Percentiles rank a stretch among this genome's conserved stretches.
These are phyloP conservation scores for Dryoscopus gambensis DNA, from an alignment of 2,113 vertebrate genomes.

Conservation along the genomic window DNA sequence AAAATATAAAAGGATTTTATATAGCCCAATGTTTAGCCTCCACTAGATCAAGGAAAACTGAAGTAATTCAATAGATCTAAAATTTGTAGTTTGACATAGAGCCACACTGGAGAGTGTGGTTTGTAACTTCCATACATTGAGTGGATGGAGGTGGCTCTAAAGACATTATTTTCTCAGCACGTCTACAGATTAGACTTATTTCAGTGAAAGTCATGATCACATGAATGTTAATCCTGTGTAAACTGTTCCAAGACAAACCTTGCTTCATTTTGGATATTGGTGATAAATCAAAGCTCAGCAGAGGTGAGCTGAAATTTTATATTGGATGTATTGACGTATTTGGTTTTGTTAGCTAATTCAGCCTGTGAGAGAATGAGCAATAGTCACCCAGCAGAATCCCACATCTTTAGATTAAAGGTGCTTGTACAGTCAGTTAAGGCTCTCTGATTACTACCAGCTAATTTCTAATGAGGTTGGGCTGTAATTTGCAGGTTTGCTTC, in stretches of 20 bases:
- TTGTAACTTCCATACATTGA: background rate
- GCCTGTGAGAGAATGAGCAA: background rate
- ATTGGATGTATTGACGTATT: background rate
- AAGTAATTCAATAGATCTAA: background rate
- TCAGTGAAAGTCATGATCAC: background rate
- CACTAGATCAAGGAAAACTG: background rate
- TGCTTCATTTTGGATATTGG: background rate
- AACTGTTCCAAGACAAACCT: background rate
- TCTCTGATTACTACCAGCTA: conserved; percentile 38
- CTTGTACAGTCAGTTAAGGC: conserved; percentile 4
- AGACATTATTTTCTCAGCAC: background rate
- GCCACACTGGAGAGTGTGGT: background rate
- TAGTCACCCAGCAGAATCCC: background rate
- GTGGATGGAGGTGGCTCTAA: background rate
- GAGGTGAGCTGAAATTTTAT: background rate
- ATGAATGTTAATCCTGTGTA: background rate
- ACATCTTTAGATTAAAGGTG: conserved; percentile 38
- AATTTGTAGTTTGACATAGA: background rate
- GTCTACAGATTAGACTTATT: background rate
- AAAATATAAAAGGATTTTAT: background rate
- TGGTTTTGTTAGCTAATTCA: background rate
- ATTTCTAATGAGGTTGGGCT: conserved; percentile 50
- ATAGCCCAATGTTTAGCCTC: background rate
- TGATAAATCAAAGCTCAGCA: conserved; percentile 9
- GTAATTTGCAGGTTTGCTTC: conserved; percentile 58